Evolutionary conservation across 2,888 invertebrate species (phyloP).

Genomic region (Drosophila nigricruria): DNA sequence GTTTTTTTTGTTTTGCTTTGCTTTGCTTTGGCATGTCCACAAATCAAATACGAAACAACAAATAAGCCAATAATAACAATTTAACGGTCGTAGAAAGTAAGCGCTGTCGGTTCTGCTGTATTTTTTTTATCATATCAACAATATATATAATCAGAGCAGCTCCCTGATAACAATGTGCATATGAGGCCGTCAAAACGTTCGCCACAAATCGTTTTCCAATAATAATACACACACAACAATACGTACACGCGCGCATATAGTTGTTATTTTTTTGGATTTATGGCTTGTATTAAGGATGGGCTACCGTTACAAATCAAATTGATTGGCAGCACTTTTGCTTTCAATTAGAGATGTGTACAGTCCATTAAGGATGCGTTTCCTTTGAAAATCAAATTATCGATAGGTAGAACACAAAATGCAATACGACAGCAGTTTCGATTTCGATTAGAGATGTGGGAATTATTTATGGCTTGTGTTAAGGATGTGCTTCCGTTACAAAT

Average conservation of each 20-base stretch:
- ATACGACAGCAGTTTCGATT: background rate
- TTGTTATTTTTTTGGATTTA: slow-evolving; percentile 9
- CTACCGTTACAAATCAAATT: slow-evolving; percentile 44
- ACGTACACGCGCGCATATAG: background rate
- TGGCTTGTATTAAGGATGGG: slow-evolving; percentile 17
- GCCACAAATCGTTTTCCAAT: slow-evolving; percentile 18
- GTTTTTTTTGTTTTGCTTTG: background rate
- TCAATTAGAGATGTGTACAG: background rate
- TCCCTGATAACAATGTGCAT: slow-evolving; percentile 54
- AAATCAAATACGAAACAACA: slow-evolving; percentile 46
- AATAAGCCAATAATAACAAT: slow-evolving; percentile 74
- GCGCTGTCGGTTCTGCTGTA: slow-evolving; percentile 33
- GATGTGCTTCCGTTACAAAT: slow-evolving; percentile 50
- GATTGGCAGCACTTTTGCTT: slow-evolving; percentile 39
- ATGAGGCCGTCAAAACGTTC: slow-evolving; percentile 28
- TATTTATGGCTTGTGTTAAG: slow-evolving; percentile 9
- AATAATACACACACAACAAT: background rate
- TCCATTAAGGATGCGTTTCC: background rate
- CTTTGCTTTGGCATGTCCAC: slow-evolving; percentile 17
- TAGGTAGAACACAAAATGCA: background rate
- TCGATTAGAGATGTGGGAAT: background rate
- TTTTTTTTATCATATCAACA: slow-evolving; percentile 58
- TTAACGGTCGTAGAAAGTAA: slow-evolving; percentile 63
- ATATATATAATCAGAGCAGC: slow-evolving; percentile 49
- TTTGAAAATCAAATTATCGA: background rate